Percentiles rank a stretch among this genome's conserved stretches.
Conservation (phyloP, 2,888 invertebrate species). For the Platynereis dumerilii region DNA sequence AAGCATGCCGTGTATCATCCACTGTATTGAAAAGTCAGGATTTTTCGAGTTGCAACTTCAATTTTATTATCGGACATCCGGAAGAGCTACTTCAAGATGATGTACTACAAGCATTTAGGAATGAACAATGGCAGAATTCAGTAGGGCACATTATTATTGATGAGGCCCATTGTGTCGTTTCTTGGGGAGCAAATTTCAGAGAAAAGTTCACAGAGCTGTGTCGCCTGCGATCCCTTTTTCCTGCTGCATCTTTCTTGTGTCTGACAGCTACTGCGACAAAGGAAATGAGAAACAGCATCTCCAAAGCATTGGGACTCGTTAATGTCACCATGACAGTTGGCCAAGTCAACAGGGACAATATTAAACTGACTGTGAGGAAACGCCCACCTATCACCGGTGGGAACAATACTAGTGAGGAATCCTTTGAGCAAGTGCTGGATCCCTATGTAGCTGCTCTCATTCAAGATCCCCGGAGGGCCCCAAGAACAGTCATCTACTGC, state of each 20-base stretch:
- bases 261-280: neutral
- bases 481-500: slow-evolving; percentile 8
- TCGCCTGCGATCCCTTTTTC: neutral
- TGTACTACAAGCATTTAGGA: neutral
- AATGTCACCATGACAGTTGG: neutral
- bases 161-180: slow-evolving; percentile 5
- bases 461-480: neutral
- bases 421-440: neutral
- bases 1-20: too few relatives aligned
- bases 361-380: neutral
- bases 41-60: neutral
- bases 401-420: neutral
- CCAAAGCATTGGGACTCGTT: neutral
- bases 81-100: neutral
- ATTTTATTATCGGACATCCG: slow-evolving; percentile 1
- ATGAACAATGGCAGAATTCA: neutral
- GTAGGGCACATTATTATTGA: neutral
- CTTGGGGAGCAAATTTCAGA: neutral
- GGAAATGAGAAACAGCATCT: neutral
- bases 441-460: neutral
- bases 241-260: neutral
- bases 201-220: neutral
- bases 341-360: neutral
- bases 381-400: neutral
- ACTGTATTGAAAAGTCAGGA: too few relatives aligned